Percentiles rank a stretch among this genome's conserved stretches.
These are phyloP conservation scores for Donacobius atricapilla DNA, from an alignment of 2,113 vertebrate species.

Conservation along the genomic window DNA sequence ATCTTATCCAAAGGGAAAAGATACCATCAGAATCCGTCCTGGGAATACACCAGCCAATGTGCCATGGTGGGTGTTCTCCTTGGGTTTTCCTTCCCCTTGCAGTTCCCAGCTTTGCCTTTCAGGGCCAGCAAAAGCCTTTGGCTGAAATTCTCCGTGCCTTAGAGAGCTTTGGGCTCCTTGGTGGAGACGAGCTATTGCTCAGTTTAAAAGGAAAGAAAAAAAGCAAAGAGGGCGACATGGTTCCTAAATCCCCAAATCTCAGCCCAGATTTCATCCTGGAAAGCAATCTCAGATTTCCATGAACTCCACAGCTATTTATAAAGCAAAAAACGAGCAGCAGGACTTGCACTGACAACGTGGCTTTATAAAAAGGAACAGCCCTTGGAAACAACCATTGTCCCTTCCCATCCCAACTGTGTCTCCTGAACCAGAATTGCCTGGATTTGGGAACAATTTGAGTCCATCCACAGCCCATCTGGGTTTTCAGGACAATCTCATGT, in stretches of 20 bases:
- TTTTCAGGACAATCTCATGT: fast-evolving
- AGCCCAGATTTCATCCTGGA: not conserved
- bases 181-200: fast-evolving
- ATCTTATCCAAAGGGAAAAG: not conserved
- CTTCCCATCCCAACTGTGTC: fast-evolving
- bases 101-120: slow-evolving; percentile 1
- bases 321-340: not conserved
- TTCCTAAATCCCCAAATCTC: not conserved
- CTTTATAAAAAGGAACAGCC: not conserved
- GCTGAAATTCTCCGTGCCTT: fast-evolving
- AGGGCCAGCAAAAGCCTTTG: slow-evolving; percentile 22
- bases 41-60: fast-evolving
- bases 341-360: not conserved
- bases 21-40: fast-evolving
- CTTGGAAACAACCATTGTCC: not conserved
- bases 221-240: fast-evolving
- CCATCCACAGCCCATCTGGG: fast-evolving
- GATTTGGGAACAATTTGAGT: too few species aligned
- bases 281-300: not conserved
- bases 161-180: fast-evolving
- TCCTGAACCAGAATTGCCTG: not conserved
- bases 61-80: fast-evolving
- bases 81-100: not conserved
- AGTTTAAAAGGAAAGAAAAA: not conserved
- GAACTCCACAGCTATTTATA: not conserved